Base-by-base conservation (phyloP, 2,888 invertebrate species). In the Drosophila seclusa region DNA sequence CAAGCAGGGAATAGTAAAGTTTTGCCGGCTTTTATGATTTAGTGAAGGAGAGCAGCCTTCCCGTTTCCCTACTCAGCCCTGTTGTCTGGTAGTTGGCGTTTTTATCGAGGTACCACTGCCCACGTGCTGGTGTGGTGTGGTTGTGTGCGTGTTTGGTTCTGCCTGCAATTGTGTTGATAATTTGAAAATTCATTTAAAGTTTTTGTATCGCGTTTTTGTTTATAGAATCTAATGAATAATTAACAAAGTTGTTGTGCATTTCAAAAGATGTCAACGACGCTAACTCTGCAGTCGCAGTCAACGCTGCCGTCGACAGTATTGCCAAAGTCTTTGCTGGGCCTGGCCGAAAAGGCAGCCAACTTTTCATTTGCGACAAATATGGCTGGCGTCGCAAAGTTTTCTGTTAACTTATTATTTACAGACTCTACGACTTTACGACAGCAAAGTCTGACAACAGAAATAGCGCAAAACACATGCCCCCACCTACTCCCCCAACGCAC, bases 151-250 rank as follows among this genome's bases (percentile, higher is more conserved):
- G 53, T 68, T 62, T 59, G 85, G 82, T 87, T 89, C 84, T 90
- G 87, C 76, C 89, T 88, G 90, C 87, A 90, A 90, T 89, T 88
- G 90, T 88, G 89, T 89, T 90, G 90, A 90, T 88, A 88, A 89
- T 88, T 90, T 89, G 85, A 84, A 88, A 90, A 88, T 88, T 90
- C 90, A 90, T 90, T 87, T 90, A 90, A 90, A 88, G 90, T 90
- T 90, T 87, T 84, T 89, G 87, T 90, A 89, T 90, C 89, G 87
- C 89, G 89, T 89, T 90, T 86, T 90, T 90, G 90, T 87, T 87
- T 90, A 90, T 87, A 84, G 90, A 87, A 87, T 90, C 87, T 87
- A 87, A 90, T 87, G 89, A 87, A 87, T 87, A 87, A 87, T 87
- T 87, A 90, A 87, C 87, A 90, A 87, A 87, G 89, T 87, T 90